phyloP scores from a whole-genome alignment of 2,797 vertebrate species.

The Megaceryle alcyon region DNA sequence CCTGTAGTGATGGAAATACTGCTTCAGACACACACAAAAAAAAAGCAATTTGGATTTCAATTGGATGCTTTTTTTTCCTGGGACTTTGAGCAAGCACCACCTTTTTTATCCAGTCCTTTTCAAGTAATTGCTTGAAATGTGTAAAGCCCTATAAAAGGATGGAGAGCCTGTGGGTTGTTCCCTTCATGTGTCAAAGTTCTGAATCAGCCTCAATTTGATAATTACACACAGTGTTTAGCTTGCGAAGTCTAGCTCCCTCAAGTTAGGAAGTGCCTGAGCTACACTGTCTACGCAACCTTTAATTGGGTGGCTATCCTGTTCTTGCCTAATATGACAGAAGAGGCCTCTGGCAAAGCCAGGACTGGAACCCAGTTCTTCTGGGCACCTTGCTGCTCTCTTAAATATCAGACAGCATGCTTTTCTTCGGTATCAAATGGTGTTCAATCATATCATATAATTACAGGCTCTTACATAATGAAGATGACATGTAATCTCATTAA shows the following conservation, averaged over 20 bases:
- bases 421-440: background rate
- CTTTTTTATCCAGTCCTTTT: background rate
- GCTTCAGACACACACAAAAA: background rate
- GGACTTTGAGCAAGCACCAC: background rate
- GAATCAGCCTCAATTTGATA: slow-evolving; percentile 30
- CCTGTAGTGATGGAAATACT: background rate
- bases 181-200: slow-evolving; percentile 22
- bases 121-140: background rate
- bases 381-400: background rate
- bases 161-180: background rate
- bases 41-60: background rate
- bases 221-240: background rate
- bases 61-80: background rate
- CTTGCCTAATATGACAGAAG: background rate
- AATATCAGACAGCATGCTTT: background rate
- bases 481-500: slow-evolving; percentile 15
- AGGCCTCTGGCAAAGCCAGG: background rate
- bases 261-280: slow-evolving; percentile 31
- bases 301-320: background rate
- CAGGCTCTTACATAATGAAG: slow-evolving; percentile 36
- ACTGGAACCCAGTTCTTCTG: background rate
- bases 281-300: background rate
- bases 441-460: background rate
- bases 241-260: background rate
- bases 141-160: background rate